A percentile compares a stretch with the other conserved stretches of the same genome.
Conservation (phyloP, 2,113 vertebrate genomes). For the Pygoscelis antarcticus region DNA sequence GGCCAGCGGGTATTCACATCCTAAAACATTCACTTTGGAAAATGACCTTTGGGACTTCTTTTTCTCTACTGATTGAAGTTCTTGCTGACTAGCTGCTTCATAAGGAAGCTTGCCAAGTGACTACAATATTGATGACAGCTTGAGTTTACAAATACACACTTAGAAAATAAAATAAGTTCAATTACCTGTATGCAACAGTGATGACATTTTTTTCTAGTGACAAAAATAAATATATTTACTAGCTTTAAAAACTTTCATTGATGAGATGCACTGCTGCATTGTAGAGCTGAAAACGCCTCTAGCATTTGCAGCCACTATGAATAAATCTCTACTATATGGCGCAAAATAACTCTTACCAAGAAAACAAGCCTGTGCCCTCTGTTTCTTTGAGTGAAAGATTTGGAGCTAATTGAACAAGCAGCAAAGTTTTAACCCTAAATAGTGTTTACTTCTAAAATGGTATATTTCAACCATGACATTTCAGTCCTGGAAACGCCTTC, state of each 20-base stretch:
- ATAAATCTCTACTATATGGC: neutral
- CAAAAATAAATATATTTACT: neutral
- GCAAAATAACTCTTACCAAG: neutral
- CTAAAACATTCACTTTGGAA: neutral
- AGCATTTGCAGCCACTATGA: neutral
- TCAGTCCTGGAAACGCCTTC: neutral
- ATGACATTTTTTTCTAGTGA: neutral
- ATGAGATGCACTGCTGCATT: neutral
- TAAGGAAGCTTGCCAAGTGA: neutral
- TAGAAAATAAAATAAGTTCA: neutral
- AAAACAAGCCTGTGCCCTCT: neutral
- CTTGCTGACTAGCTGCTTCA: neutral
- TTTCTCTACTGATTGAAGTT: neutral
- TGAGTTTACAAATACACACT: neutral
- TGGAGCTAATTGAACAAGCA: neutral
- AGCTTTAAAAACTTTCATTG: neutral
- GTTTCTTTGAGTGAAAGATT: neutral
- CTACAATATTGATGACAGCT: neutral
- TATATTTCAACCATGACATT: neutral
- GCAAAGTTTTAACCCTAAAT: neutral
- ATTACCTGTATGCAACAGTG: neutral
- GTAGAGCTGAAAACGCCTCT: neutral
- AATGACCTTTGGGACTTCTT: neutral
- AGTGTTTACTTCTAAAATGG: neutral
- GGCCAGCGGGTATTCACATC: neutral